Percentiles rank a stretch among this genome's conserved stretches.
phyloP scores from a whole-genome alignment of 1,140 invertebrate genomes.

The Drosophila bocqueti region DNA sequence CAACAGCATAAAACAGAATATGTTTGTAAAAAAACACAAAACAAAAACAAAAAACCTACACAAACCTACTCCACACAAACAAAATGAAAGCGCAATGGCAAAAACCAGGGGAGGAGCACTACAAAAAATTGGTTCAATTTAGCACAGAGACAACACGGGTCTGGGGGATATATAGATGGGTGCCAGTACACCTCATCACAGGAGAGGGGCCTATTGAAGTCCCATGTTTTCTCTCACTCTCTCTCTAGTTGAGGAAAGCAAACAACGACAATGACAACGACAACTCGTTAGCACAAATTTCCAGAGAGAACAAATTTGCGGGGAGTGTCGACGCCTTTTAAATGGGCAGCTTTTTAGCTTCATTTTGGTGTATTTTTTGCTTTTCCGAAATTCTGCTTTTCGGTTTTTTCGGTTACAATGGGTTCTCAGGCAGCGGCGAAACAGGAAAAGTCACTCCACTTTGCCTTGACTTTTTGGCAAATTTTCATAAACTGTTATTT shows the following conservation, averaged over 20 bases:
- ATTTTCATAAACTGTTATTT: slow-evolving; percentile 84
- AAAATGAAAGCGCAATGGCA: slow-evolving; percentile 71
- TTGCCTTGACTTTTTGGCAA: slow-evolving; percentile 73
- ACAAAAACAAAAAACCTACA: slow-evolving; percentile 32
- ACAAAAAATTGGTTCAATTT: slow-evolving; percentile 81
- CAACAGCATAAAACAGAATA: slow-evolving; percentile 57
- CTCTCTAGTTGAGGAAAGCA: slow-evolving; percentile 51
- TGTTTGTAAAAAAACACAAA: slow-evolving; percentile 48
- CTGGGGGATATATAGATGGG: slow-evolving; percentile 13
- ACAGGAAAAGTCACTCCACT: slow-evolving; percentile 80
- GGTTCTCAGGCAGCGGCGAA: slow-evolving; percentile 55
- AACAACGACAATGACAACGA: slow-evolving; percentile 74
- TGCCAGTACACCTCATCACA: slow-evolving; percentile 30
- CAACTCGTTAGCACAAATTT: slow-evolving; percentile 81
- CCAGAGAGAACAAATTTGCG: slow-evolving; percentile 23
- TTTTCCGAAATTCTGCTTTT: background rate
- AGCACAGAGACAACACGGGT: slow-evolving; percentile 68
- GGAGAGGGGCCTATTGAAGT: slow-evolving; percentile 67
- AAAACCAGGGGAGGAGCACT: slow-evolving; percentile 37
- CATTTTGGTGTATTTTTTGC: background rate
- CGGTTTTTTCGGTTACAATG: slow-evolving; percentile 46
- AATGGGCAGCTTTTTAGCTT: slow-evolving; percentile 68
- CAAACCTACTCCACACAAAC: slow-evolving; percentile 65
- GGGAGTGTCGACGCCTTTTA: slow-evolving; percentile 74
- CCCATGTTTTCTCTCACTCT: slow-evolving; percentile 22